phyloP scores from a whole-genome alignment of 2,888 invertebrate species.

The Machimus rusticus region DNA sequence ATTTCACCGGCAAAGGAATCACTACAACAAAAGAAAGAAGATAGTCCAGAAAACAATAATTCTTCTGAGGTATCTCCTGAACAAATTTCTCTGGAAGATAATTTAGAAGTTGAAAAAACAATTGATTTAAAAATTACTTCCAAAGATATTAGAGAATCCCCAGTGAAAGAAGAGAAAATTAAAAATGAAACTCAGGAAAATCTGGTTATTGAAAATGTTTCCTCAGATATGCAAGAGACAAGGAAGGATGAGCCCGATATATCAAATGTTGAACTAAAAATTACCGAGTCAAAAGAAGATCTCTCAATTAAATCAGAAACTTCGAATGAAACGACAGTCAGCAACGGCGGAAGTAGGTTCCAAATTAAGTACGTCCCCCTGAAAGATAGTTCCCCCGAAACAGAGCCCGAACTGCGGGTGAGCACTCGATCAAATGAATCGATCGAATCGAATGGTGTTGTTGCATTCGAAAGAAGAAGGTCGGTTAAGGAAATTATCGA shows the following conservation, averaged over 20 bases:
- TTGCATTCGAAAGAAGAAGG: slow-evolving; percentile 44
- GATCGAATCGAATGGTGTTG: slow-evolving; percentile 5
- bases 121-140: neutral
- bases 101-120: neutral
- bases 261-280: slow-evolving; percentile 44
- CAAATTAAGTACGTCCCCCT: slow-evolving; percentile 47
- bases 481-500: slow-evolving; percentile 58
- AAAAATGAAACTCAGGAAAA: neutral
- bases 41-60: slow-evolving; percentile 3
- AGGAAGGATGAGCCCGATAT: neutral
- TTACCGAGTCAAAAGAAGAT: slow-evolving; percentile 50
- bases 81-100: neutral
- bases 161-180: neutral
- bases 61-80: slow-evolving; percentile 19
- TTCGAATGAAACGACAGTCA: slow-evolving; percentile 3
- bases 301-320: slow-evolving; percentile 13
- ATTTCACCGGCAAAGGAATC: neutral
- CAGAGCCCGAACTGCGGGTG: slow-evolving; percentile 2
- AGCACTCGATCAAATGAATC: neutral
- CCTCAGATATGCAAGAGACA: neutral
- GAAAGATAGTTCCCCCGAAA: slow-evolving; percentile 42
- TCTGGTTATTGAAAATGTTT: neutral
- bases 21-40: neutral
- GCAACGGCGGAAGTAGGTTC: slow-evolving; percentile 8
- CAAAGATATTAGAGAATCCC: neutral